A percentile compares a stretch with the other conserved stretches of the same genome.
These are phyloP conservation scores for Morinoia aosen DNA, from an alignment of 2,888 invertebrate species.

Conservation along the genomic window DNA sequence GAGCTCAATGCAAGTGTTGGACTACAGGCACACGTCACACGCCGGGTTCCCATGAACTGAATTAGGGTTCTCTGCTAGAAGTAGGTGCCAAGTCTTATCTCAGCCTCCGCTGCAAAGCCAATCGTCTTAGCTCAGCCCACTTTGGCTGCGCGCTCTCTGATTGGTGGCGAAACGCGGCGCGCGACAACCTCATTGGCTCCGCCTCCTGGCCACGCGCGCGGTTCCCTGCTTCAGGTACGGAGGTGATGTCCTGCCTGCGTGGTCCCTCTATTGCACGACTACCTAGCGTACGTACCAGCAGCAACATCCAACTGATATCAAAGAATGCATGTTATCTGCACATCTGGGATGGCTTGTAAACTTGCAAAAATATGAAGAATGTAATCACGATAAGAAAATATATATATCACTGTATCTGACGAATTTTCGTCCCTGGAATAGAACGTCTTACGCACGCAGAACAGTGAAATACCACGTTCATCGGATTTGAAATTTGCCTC, in stretches of 20 bases:
- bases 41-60: constrained; percentile 51
- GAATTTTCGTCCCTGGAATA: neutral
- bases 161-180: constrained; percentile 7
- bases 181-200: constrained; percentile 32
- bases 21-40: constrained; percentile 49
- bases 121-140: constrained; percentile 42
- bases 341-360: neutral
- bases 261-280: neutral
- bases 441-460: neutral
- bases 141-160: neutral
- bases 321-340: neutral
- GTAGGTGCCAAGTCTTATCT: constrained; percentile 52
- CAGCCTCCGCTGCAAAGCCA: constrained; percentile 43
- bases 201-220: constrained; percentile 46
- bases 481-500: neutral
- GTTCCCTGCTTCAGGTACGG: constrained; percentile 20
- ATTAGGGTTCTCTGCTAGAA: constrained; percentile 51
- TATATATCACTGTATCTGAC: neutral
- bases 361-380: neutral
- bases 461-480: neutral
- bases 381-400: neutral
- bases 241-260: neutral
- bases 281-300: neutral
- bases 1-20: constrained; percentile 31
- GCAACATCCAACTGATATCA: neutral